Base-by-base conservation (phyloP, 1,140 invertebrate species). In the Temnothorax nylanderi region DNA sequence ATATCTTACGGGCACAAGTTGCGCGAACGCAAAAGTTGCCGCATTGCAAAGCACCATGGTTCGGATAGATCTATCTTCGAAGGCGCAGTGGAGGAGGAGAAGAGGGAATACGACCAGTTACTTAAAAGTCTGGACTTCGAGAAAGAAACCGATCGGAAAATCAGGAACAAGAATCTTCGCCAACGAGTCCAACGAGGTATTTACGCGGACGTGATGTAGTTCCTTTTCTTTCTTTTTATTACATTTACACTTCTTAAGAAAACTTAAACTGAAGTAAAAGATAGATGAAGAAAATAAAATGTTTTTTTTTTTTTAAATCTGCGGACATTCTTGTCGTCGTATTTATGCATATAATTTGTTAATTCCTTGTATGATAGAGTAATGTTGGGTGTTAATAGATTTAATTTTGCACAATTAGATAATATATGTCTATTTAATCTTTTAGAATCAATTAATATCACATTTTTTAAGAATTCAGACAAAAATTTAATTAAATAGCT, bases 161-260 rank as follows among this genome's bases (percentile, higher is more conserved):
- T 92, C 64, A 67, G 26, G 8, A 78, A n/a, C 47, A 91, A 89
- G 44, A 88, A 75, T 44, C 69, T 92, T 71, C 72, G 86, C 26
- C 84, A 84, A 41, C 85, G 56, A 11, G 76, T 91, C 18, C 82
- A 89, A 69, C 87, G 86, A 92, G 89, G 89, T 91, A 90, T 41
- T 69, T 1, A 34, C 0, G 21, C 18, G 21, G 18, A n/a, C 16
- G 8, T 65, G 11, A 34, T 7, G 34, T 69, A 3, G 37, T 37
- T 49, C 10, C 41, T 64, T 44, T 37, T 49, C 10, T 54, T 64
- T 44, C 37, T 34, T 60, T 32, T 60, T 44, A 34, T 32, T 77
- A 69, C n/a, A 60, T 32, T 41, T 76, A 3, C 16, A 76, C n/a
- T 6, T 41, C 32, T 58, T 75, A 56, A 75, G 49, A 18, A 56